phyloP scores from a whole-genome alignment of 2,113 vertebrate genomes.

The Elephantulus edwardii region DNA sequence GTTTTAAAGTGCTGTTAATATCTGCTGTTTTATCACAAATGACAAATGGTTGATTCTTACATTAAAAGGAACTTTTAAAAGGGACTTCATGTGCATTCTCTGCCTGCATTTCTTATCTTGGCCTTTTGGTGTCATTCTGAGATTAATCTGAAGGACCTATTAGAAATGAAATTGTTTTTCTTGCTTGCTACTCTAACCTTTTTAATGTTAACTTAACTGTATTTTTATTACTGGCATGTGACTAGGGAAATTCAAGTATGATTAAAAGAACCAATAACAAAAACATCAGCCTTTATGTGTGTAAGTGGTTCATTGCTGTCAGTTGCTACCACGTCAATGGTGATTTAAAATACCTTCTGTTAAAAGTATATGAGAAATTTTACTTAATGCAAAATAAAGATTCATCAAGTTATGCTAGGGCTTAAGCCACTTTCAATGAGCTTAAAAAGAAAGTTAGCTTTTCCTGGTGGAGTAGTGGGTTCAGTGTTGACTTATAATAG shows the following conservation, averaged over 20 bases:
- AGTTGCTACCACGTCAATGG: background rate
- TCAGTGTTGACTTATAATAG: background rate
- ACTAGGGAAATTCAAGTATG: background rate
- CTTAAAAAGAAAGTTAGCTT: background rate
- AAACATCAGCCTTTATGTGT: background rate
- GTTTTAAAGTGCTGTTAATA: background rate
- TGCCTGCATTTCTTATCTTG: conserved; percentile 83
- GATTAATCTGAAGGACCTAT: conserved; percentile 75
- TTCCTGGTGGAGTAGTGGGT: background rate
- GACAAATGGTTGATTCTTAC: background rate
- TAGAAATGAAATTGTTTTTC: background rate
- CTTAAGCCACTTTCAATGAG: background rate
- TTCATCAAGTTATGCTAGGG: background rate
- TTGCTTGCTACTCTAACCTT: background rate
- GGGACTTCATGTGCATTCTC: background rate
- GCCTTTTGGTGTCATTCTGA: conserved; percentile 87
- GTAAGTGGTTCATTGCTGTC: background rate
- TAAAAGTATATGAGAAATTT: background rate
- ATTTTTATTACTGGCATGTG: background rate
- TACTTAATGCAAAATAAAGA: background rate
- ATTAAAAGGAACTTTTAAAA: background rate
- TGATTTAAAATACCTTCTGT: background rate
- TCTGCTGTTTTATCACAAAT: background rate
- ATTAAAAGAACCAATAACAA: background rate
- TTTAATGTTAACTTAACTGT: background rate